Conservation (phyloP, 2,888 invertebrate species). For the Drosophila pegasa region DNA sequence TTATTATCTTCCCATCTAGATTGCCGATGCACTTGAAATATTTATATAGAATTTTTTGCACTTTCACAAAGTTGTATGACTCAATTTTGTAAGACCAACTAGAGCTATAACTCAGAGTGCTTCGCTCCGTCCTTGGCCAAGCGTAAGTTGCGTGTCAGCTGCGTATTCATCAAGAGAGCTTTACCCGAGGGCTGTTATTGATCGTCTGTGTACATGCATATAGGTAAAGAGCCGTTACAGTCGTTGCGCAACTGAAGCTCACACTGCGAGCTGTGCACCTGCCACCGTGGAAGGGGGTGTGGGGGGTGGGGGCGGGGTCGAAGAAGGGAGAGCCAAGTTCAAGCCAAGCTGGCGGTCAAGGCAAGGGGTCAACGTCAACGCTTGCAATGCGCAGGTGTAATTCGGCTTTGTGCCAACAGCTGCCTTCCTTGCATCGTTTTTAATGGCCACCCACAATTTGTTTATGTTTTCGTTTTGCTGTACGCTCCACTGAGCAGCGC, state of each 20-base stretch:
- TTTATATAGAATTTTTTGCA: not conserved
- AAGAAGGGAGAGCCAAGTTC: constrained; percentile 58
- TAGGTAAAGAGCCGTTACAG: constrained; percentile 10
- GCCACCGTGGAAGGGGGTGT: not conserved
- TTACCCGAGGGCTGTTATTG: constrained; percentile 50
- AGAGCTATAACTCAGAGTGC: not conserved
- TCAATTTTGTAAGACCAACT: constrained; percentile 4
- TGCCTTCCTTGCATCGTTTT: constrained; percentile 26
- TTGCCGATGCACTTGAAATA: not conserved
- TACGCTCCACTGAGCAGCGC: constrained; percentile 32
- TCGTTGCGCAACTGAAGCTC: constrained; percentile 63
- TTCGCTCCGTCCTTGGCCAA: constrained; percentile 13
- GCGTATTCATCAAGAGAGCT: constrained; percentile 61
- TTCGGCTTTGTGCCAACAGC: constrained; percentile 49
- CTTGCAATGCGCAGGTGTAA: constrained; percentile 60
- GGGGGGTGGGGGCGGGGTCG: not conserved
- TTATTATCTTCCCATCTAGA: not conserved
- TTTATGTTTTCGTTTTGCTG: constrained; percentile 67
- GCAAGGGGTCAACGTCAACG: constrained; percentile 67
- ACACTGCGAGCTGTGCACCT: constrained; percentile 26
- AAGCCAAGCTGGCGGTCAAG: constrained; percentile 65
- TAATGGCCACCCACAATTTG: constrained; percentile 52
- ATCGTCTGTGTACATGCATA: constrained; percentile 41
- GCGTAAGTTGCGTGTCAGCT: constrained; percentile 61
- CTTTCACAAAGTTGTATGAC: not conserved